These are phyloP conservation scores for Miniopterus natalensis DNA, from an alignment of 2,113 vertebrate genomes.

Conservation along the genomic window DNA sequence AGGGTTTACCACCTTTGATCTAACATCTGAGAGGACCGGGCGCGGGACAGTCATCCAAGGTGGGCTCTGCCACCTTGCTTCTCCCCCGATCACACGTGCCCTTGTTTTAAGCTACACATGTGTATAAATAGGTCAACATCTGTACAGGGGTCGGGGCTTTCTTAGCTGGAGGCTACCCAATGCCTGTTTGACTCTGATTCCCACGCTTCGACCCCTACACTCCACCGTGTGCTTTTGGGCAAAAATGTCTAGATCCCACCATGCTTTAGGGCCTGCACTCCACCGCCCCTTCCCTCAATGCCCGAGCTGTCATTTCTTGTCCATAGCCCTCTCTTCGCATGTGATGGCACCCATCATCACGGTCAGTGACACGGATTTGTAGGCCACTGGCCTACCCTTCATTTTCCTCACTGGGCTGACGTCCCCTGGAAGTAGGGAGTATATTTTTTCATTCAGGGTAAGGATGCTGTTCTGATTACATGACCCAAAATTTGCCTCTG, in stretches of 20 bases:
- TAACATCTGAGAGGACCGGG: not conserved
- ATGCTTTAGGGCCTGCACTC: not conserved
- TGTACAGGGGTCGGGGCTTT: not conserved
- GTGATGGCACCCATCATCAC: not conserved
- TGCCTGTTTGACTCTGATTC: too few relatives aligned
- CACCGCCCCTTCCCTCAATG: not conserved
- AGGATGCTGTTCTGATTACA: not conserved
- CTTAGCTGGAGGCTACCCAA: not conserved
- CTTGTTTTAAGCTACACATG: not conserved
- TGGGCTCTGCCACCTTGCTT: not conserved
- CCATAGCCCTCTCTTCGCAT: not conserved
- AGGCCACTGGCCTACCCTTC: not conserved
- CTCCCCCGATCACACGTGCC: fast-evolving
- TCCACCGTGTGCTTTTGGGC: not conserved
- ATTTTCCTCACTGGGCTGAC: not conserved
- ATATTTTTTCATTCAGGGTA: not conserved
- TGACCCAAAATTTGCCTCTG: not conserved
- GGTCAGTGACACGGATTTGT: not conserved
- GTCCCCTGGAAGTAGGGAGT: not conserved
- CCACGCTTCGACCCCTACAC: not conserved
- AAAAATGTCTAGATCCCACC: not conserved
- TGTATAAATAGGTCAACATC: not conserved
- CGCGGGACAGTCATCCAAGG: not conserved
- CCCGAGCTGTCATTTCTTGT: not conserved
- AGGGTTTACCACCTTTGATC: slow-evolving; percentile 9